Evolutionary conservation across 2,797 vertebrate genomes (phyloP).

Genomic region (Enteromius thamalakanensis): DNA sequence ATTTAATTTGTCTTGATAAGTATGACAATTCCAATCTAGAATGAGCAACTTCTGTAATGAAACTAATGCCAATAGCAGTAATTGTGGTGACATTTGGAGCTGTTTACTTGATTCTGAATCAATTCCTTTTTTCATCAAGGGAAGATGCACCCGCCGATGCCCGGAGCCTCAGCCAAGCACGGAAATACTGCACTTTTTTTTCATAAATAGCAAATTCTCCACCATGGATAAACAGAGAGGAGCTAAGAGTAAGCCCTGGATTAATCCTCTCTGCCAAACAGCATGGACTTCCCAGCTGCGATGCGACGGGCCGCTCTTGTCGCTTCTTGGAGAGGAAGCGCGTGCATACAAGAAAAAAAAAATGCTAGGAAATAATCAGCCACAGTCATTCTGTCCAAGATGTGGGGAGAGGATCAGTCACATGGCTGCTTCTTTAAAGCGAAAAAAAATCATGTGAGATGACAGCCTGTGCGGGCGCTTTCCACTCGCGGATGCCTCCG

Average conservation of each 20-base stretch:
- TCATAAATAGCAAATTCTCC: slow-evolving; percentile 29
- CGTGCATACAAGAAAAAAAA: not conserved
- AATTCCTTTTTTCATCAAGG: not conserved
- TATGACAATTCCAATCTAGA: slow-evolving; percentile 29
- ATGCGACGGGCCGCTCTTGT: not conserved
- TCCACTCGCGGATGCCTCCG: slow-evolving; percentile 5
- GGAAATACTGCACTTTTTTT: slow-evolving; percentile 18
- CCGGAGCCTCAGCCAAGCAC: slow-evolving; percentile 1
- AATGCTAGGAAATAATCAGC: slow-evolving; percentile 35
- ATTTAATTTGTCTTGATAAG: slow-evolving; percentile 35
- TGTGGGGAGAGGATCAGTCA: slow-evolving; percentile 36
- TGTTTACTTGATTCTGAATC: slow-evolving; percentile 42
- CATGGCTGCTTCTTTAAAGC: not conserved
- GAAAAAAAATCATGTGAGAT: not conserved
- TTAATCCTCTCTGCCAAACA: slow-evolving; percentile 44
- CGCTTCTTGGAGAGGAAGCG: not conserved
- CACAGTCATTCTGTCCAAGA: slow-evolving; percentile 17
- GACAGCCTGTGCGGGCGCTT: slow-evolving; percentile 30
- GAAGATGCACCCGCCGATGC: not conserved
- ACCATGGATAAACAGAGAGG: slow-evolving; percentile 23
- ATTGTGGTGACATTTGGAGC: slow-evolving; percentile 45
- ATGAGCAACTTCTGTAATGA: slow-evolving; percentile 41
- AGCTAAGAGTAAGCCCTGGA: slow-evolving; percentile 32
- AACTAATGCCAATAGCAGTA: slow-evolving; percentile 35
- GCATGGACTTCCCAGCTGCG: slow-evolving; percentile 27